Conservation (phyloP, 2,797 vertebrate genomes). For the Loriculus beryllinus region DNA sequence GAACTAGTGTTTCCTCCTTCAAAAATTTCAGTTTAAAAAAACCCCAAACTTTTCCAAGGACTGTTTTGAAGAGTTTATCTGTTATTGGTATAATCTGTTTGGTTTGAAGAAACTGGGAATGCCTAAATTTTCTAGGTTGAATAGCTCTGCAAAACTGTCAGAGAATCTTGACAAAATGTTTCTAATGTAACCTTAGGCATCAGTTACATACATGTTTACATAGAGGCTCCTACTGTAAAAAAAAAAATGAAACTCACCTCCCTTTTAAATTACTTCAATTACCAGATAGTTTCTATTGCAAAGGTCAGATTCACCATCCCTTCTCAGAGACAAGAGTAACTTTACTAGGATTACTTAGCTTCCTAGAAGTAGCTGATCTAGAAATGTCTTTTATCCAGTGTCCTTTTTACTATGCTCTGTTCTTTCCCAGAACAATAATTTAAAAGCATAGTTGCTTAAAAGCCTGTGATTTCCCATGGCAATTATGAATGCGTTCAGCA, state of each 20-base stretch:
- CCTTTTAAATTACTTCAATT: background rate
- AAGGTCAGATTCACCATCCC: background rate
- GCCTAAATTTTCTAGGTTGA: background rate
- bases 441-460: background rate
- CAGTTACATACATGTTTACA: background rate
- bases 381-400: background rate
- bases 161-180: background rate
- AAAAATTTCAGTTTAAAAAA: background rate
- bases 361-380: background rate
- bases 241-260: background rate
- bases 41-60: rapidly evolving
- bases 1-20: background rate
- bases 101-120: background rate
- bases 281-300: background rate
- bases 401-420: background rate
- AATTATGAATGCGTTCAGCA: rapidly evolving
- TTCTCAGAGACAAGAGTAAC: background rate
- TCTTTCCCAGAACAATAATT: background rate
- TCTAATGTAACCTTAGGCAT: background rate
- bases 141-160: background rate
- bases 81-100: background rate
- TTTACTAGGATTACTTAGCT: background rate
- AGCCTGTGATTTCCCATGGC: background rate
- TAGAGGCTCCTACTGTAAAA: background rate
- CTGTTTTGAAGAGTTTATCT: background rate